A percentile compares a stretch with the other conserved stretches of the same genome.
Conservation (phyloP, 2,888 invertebrate genomes). For the Pachycephus smyrnensis region DNA sequence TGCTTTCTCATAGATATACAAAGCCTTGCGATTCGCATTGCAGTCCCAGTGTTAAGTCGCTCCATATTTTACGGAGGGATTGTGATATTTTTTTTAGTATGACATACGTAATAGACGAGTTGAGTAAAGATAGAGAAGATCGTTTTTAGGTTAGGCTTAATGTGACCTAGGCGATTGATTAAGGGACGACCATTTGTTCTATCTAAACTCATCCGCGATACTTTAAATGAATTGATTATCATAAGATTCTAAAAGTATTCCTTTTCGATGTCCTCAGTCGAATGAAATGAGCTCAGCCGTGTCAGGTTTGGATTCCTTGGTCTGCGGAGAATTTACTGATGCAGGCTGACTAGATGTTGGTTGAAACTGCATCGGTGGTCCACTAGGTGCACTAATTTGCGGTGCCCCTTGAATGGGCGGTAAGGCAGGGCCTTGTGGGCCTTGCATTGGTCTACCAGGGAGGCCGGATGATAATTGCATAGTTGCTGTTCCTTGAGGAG, state of each 20-base stretch:
- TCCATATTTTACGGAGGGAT: neutral
- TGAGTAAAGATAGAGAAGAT: neutral
- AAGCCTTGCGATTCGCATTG: neutral
- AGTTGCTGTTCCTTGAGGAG: constrained; percentile 31
- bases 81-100: neutral
- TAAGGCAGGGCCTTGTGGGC: constrained; percentile 27
- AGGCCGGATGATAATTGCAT: constrained; percentile 36
- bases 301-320: constrained; percentile 68
- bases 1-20: neutral
- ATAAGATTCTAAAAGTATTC: neutral
- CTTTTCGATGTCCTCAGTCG: constrained; percentile 69
- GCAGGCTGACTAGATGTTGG: constrained; percentile 28
- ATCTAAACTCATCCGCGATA: neutral
- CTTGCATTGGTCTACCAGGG: constrained; percentile 26
- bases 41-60: neutral
- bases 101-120: neutral
- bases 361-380: constrained; percentile 41
- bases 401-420: constrained; percentile 37
- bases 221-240: neutral
- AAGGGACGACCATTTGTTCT: neutral
- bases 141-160: neutral
- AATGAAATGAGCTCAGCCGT: constrained; percentile 87
- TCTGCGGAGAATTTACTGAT: constrained; percentile 32
- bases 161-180: neutral
- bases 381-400: constrained; percentile 36